Evolutionary conservation across 2,797 vertebrate species (phyloP).

Genomic region (Psittacula derbiana): DNA sequence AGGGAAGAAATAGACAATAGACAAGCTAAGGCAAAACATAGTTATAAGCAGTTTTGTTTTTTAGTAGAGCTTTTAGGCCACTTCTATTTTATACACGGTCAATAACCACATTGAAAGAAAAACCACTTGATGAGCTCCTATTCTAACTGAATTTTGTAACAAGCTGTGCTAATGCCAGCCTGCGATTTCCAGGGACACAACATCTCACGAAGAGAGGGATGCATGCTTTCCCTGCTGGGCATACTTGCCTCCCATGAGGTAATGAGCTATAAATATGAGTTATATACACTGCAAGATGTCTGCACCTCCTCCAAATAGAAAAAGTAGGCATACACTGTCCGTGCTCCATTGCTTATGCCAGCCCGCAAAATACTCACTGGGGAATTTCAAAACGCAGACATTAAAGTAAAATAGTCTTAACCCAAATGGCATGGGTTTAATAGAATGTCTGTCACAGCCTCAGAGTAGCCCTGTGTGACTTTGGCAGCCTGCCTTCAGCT

Average conservation of each 20-base stretch:
- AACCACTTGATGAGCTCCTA: neutral
- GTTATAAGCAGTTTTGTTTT: neutral
- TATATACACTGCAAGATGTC: constrained; percentile 24
- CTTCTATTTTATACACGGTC: neutral
- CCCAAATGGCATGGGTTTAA: neutral
- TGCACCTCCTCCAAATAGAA: constrained; percentile 22
- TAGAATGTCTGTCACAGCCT: neutral
- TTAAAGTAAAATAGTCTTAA: constrained; percentile 33
- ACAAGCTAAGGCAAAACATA: neutral
- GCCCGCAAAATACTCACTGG: neutral
- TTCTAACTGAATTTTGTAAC: neutral
- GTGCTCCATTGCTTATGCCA: neutral
- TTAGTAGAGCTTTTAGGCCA: neutral
- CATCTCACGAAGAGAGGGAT: neutral
- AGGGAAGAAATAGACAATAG: neutral
- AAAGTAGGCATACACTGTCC: neutral
- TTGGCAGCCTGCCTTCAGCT: constrained; percentile 28
- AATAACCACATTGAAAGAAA: neutral
- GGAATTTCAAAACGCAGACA: constrained; percentile 54
- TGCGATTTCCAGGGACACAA: neutral
- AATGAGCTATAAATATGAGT: constrained; percentile 36
- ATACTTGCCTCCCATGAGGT: constrained; percentile 16
- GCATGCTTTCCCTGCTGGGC: neutral
- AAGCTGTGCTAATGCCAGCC: neutral
- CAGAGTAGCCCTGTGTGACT: constrained; percentile 19